A percentile compares a stretch with the other conserved stretches of the same genome.
These are phyloP conservation scores for Australoheros scitulus DNA, from an alignment of 2,113 vertebrate species.

Conservation along the genomic window DNA sequence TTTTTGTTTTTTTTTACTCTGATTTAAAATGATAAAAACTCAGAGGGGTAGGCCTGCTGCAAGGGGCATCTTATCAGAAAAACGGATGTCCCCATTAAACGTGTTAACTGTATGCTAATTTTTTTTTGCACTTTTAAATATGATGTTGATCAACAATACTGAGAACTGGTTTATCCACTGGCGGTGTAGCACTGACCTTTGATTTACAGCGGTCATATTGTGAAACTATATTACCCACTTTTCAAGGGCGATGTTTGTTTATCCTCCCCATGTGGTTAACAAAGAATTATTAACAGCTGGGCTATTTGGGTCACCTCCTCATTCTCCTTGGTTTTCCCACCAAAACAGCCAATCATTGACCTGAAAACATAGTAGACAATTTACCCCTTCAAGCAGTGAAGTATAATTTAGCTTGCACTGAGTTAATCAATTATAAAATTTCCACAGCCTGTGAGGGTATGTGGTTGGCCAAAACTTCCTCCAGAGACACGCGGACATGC, in stretches of 20 bases:
- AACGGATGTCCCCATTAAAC: not conserved
- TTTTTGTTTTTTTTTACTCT: fast-evolving
- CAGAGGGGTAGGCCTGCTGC: not conserved
- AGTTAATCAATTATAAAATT: conserved; percentile 41
- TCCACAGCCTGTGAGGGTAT: not conserved
- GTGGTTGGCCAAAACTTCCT: conserved; percentile 4
- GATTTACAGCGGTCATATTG: conserved; percentile 39
- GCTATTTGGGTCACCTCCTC: conserved; percentile 31
- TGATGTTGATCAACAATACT: not conserved
- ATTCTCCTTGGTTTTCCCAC: conserved; percentile 1
- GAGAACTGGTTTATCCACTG: not conserved
- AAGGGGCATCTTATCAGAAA: not conserved
- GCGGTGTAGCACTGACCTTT: conserved; percentile 33
- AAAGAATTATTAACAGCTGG: conserved; percentile 68
- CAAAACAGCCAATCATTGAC: conserved; percentile 54
- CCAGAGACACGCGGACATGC: not conserved
- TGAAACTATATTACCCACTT: conserved; percentile 26
- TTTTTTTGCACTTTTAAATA: not conserved
- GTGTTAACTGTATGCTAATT: not conserved
- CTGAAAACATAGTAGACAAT: not conserved
- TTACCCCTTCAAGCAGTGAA: not conserved
- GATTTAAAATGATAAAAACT: not conserved
- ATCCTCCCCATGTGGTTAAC: conserved; percentile 32
- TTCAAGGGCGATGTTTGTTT: conserved; percentile 22
- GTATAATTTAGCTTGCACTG: not conserved